These are phyloP conservation scores for Cheumatopsyche charites DNA, from an alignment of 1,140 invertebrate genomes.

Conservation along the genomic window DNA sequence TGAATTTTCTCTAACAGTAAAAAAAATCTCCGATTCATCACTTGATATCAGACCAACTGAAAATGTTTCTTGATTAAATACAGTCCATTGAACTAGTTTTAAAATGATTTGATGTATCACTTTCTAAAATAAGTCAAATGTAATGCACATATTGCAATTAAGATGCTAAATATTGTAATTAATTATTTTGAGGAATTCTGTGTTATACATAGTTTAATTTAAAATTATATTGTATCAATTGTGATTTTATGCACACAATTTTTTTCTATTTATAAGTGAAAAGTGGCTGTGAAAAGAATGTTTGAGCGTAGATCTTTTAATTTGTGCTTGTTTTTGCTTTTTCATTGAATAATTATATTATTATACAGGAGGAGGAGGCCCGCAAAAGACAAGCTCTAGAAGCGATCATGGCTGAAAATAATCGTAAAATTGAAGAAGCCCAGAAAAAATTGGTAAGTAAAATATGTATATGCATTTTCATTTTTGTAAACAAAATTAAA, in stretches of 20 bases:
- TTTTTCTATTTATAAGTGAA: neutral
- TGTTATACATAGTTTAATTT: neutral
- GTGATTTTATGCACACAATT: neutral
- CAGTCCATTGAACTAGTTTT: too few species aligned
- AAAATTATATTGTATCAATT: neutral
- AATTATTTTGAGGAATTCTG: neutral
- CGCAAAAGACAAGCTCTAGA: constrained; percentile 94
- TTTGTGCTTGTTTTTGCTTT: neutral
- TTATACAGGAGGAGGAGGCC: constrained; percentile 90
- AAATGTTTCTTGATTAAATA: too few species aligned
- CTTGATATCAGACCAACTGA: neutral
- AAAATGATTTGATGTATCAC: too few species aligned
- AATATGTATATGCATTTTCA: neutral
- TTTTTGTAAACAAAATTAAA: neutral
- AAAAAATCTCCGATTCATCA: neutral
- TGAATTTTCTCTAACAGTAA: neutral
- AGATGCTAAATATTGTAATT: too few species aligned
- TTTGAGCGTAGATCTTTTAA: constrained; percentile 32
- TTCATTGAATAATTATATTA: constrained; percentile 31
- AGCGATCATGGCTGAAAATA: constrained; percentile 96
- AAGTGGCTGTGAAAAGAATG: constrained; percentile 13
- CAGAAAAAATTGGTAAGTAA: constrained; percentile 90
- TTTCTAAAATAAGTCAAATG: too few species aligned
- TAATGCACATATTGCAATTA: too few species aligned
- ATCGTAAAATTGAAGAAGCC: constrained; percentile 95